Percentiles rank a stretch among this genome's conserved stretches.
Conservation (phyloP, 2,113 vertebrate species). For the Pithys albifrons region DNA sequence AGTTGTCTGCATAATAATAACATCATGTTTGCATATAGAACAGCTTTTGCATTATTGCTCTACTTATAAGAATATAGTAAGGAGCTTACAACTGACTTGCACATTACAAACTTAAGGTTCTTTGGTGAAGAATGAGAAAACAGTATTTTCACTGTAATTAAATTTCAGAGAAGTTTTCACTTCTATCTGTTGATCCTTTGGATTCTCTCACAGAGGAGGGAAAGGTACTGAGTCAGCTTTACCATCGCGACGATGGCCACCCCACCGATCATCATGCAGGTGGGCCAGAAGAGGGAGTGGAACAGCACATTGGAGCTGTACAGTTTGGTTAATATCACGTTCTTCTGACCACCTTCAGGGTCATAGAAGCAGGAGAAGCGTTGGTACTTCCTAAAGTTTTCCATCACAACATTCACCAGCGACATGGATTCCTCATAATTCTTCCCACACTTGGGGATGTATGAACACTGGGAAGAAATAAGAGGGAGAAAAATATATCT, state of each 20-base stretch:
- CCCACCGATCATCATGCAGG: conserved; percentile 87
- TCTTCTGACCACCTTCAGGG: conserved; percentile 81
- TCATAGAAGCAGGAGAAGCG: conserved; percentile 87
- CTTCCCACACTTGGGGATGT: conserved; percentile 89
- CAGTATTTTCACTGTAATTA: conserved; percentile 76
- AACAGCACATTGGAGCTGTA: conserved; percentile 87
- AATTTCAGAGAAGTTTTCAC: conserved; percentile 10
- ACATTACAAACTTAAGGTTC: conserved; percentile 87
- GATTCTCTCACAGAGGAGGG: conserved; percentile 87
- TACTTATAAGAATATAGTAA: conserved; percentile 79
- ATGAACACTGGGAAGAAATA: conserved; percentile 84
- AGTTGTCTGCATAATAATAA: conserved; percentile 74
- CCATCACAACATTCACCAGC: conserved; percentile 84
- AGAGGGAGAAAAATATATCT: background rate
- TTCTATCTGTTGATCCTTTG: conserved; percentile 87
- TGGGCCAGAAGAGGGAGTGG: conserved; percentile 92
- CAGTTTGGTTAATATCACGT: conserved; percentile 86
- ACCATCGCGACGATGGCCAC: conserved; percentile 89
- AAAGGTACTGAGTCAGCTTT: conserved; percentile 95
- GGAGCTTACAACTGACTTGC: conserved; percentile 80
- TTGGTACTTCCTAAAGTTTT: conserved; percentile 86
- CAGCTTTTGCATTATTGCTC: conserved; percentile 85
- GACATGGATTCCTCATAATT: conserved; percentile 83
- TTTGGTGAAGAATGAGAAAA: conserved; percentile 86
- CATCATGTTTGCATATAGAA: conserved; percentile 83